Base-by-base conservation (phyloP, 2,797 vertebrate species). In the Clarias laeviceps region DNA sequence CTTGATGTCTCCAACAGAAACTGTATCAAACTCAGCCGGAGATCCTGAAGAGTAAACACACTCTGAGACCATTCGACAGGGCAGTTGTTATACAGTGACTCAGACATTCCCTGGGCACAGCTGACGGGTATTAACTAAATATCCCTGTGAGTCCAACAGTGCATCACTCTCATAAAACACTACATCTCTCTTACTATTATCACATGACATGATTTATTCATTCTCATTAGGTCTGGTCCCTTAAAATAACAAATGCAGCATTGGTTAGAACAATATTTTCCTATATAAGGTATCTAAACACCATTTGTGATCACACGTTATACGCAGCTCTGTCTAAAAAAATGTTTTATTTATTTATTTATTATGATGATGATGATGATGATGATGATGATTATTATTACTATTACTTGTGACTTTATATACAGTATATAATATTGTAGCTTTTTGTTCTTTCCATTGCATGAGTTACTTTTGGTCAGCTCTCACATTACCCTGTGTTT, bases 71-170 rank as follows among this genome's bases (percentile, higher is more conserved):
- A 40, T 37, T 84, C 68, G 64, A 9, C 45, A 50, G 9, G 65
- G 88, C 86, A 85, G 82, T 87, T 87, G 89, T 79, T 86, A 84
- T 88, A 86, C 87, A 85, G 90, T 94, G 93, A 94, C 89, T 94
- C 93, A 92, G 91, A 45, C 90, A 92, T 83, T 90, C 86, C 91
- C 82, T 88, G 85, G 82, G 85, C 87, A 89, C 93, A 93, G 92
- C 90, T 93, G 93, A 90, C 87, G 82, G 86, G 92, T 89, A 93
- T 94, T 93, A 94, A 87, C 88, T 29, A 88, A 91, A 88, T 84
- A 87, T 34, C 88, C 83, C 82, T 54, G 79, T 88, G 90, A 91
- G 89, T 80, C 89, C 91, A 59, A 80, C 65, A 81, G 73, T 87
- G 86, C 89, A 91, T 90, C 87, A 87, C 80, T 62, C 81, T 5